Percentiles rank a stretch among this genome's conserved stretches.
Conservation (phyloP, 2,888 invertebrate genomes). For the Argynnis bischoffii region DNA sequence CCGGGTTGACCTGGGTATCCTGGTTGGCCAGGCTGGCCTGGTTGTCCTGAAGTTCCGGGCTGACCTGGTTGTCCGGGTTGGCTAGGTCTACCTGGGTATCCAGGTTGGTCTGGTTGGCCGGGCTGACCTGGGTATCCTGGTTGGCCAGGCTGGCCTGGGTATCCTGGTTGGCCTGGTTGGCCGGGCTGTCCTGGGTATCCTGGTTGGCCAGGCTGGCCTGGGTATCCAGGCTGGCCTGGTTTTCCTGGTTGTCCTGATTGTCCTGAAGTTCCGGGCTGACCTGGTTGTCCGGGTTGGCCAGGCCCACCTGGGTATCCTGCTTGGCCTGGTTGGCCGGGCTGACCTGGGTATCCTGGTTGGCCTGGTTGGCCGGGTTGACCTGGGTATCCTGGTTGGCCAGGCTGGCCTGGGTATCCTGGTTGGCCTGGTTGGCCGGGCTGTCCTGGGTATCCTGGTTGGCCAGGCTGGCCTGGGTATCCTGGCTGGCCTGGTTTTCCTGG, state of each 20-base stretch:
- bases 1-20: slow-evolving; percentile 17
- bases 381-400: slow-evolving; percentile 32
- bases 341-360: slow-evolving; percentile 40
- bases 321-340: slow-evolving; percentile 53
- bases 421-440: slow-evolving; percentile 40
- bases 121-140: too few species aligned
- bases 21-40: slow-evolving; percentile 35
- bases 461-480: slow-evolving; percentile 39
- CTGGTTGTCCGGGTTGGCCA: slow-evolving; percentile 42
- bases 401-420: slow-evolving; percentile 34
- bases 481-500: slow-evolving; percentile 48
- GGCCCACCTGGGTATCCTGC: slow-evolving; percentile 14
- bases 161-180: too few species aligned
- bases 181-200: too few species aligned
- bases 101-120: too few species aligned
- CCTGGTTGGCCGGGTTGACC: slow-evolving; percentile 33
- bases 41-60: slow-evolving; percentile 42
- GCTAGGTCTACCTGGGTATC: too few species aligned
- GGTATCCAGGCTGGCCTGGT: slow-evolving; percentile 26
- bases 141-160: too few species aligned
- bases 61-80: slow-evolving; percentile 31
- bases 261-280: slow-evolving; percentile 32
- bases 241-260: slow-evolving; percentile 32
- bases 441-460: slow-evolving; percentile 40
- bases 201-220: slow-evolving; percentile 41